Evolutionary conservation across 2,888 invertebrate genomes (phyloP).

Genomic region (Drosophila conformis): DNA sequence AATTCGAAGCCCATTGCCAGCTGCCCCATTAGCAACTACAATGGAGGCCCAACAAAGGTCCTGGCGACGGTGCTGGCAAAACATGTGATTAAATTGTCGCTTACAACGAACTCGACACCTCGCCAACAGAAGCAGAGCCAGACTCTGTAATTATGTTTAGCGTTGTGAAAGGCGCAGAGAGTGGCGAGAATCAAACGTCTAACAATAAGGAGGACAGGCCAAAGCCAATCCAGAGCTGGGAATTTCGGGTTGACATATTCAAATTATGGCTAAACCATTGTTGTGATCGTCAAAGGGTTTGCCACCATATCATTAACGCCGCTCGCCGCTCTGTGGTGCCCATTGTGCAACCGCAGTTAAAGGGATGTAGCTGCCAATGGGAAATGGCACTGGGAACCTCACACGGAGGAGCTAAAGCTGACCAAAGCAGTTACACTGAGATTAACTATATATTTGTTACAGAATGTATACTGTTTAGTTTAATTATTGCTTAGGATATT

Average conservation of each 20-base stretch:
- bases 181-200: constrained; percentile 52
- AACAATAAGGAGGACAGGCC: constrained; percentile 44
- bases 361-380: constrained; percentile 41
- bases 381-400: constrained; percentile 46
- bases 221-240: constrained; percentile 66
- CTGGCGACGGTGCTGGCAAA: constrained; percentile 52
- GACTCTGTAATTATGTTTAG: constrained; percentile 61
- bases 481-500: background rate
- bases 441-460: constrained; percentile 1
- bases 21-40: constrained; percentile 61
- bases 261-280: constrained; percentile 60
- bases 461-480: background rate
- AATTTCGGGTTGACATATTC: constrained; percentile 71
- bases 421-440: constrained; percentile 39
- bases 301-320: constrained; percentile 82
- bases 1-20: constrained; percentile 49
- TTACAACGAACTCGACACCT: constrained; percentile 76
- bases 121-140: constrained; percentile 17
- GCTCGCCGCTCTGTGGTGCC: constrained; percentile 77
- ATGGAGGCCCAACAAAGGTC: constrained; percentile 46
- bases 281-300: constrained; percentile 67
- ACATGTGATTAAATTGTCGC: constrained; percentile 76
- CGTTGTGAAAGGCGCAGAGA: constrained; percentile 9
- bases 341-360: constrained; percentile 70
- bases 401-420: constrained; percentile 27